Conservation (phyloP, 1,140 invertebrate species). For the Papilio glaucus region DNA sequence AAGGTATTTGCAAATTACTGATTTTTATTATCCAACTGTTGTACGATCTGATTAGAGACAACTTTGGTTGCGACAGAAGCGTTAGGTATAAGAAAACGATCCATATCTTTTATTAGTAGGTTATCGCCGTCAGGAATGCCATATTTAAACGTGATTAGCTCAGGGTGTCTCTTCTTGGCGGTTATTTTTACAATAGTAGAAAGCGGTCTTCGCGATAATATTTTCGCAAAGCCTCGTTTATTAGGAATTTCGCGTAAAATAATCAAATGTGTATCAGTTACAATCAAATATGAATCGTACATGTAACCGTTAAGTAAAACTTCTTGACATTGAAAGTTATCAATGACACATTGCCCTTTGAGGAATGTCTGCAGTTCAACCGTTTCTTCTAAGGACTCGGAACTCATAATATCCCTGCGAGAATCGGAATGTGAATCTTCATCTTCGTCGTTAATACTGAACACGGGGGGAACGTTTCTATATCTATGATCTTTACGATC, state of each 20-base stretch:
- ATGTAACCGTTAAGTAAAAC: constrained; percentile 94
- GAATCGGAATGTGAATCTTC: constrained; percentile 85
- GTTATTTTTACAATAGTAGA: constrained; percentile 97
- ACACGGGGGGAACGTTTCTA: constrained; percentile 95
- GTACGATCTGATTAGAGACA: constrained; percentile 84
- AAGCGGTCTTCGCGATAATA: constrained; percentile 93
- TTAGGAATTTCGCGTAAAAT: constrained; percentile 92
- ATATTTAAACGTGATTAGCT: constrained; percentile 98
- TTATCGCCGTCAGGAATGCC: constrained; percentile 90
- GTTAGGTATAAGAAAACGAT: constrained; percentile 95
- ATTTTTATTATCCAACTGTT: constrained; percentile 75
- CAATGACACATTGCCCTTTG: constrained; percentile 92
- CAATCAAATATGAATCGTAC: constrained; percentile 93
- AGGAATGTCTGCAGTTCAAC: constrained; percentile 86
- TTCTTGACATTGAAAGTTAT: constrained; percentile 95
- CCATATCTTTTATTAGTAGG: constrained; percentile 91
- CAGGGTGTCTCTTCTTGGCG: constrained; percentile 95
- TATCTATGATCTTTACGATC: constrained; percentile 95
- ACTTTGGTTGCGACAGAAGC: constrained; percentile 95
- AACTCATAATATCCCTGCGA: constrained; percentile 57
- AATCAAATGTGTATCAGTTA: constrained; percentile 95
- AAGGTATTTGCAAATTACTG: constrained; percentile 43
- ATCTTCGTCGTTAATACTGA: constrained; percentile 97
- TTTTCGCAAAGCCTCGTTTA: constrained; percentile 90
- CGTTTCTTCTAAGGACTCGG: constrained; percentile 70